A percentile compares a stretch with the other conserved stretches of the same genome.
Evolutionary conservation across 2,888 invertebrate genomes (phyloP).

Genomic region (Charanyca ferruginea): DNA sequence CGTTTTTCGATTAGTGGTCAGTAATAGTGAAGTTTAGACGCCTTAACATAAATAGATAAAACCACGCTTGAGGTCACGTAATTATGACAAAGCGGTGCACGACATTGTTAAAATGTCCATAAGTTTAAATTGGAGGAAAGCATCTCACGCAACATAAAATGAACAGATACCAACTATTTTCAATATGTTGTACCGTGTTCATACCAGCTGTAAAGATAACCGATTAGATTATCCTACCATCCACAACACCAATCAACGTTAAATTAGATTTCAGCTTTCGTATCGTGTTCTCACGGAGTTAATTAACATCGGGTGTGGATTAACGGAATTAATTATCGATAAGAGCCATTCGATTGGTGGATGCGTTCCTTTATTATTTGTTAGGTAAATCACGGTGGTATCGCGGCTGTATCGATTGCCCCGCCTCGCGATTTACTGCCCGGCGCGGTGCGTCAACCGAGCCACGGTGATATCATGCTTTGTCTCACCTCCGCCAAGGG

Average conservation of each 20-base stretch:
- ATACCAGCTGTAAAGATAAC: constrained; percentile 38
- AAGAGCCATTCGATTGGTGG: constrained; percentile 80
- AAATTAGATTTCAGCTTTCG: constrained; percentile 69
- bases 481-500: constrained; percentile 51
- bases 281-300: constrained; percentile 79
- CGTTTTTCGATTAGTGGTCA: constrained; percentile 65
- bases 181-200: constrained; percentile 14
- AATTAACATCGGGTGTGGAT: constrained; percentile 82
- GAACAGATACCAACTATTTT: constrained; percentile 1
- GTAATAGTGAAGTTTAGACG: constrained; percentile 42
- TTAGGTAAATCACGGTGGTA: constrained; percentile 85
- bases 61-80: constrained; percentile 45
- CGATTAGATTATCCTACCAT: constrained; percentile 57
- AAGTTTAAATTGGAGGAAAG: constrained; percentile 1
- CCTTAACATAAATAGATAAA: constrained; percentile 42
- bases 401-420: constrained; percentile 73
- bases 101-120: constrained; percentile 13
- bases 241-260: constrained; percentile 60
- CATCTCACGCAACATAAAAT: constrained; percentile 2
- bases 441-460: constrained; percentile 78
- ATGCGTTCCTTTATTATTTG: constrained; percentile 80
- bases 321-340: constrained; percentile 85
- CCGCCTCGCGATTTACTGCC: constrained; percentile 79
- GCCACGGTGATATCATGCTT: constrained; percentile 71
- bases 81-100: constrained; percentile 41